These are phyloP conservation scores for Polietes domitor DNA, from an alignment of 2,888 invertebrate genomes.

Conservation along the genomic window DNA sequence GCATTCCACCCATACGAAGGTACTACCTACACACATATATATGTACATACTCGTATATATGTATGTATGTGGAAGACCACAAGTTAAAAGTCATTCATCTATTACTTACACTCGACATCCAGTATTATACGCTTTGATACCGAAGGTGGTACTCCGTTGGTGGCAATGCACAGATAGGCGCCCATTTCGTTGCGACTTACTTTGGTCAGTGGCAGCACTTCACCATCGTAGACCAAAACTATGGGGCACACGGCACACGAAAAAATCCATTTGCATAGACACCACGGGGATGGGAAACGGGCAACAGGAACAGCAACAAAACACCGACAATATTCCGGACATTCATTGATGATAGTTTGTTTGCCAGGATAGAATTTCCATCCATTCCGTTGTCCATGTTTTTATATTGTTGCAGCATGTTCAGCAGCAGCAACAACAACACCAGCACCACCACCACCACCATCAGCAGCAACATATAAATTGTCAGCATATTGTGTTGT, in stretches of 20 bases:
- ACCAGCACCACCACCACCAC: not conserved
- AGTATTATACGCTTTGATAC: constrained; percentile 95
- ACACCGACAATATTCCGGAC: constrained; percentile 47
- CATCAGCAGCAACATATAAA: constrained; percentile 39
- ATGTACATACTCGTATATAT: not conserved
- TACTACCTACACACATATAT: too few relatives aligned
- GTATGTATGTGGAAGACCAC: constrained; percentile 21
- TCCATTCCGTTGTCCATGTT: constrained; percentile 42
- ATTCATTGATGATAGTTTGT: constrained; percentile 52
- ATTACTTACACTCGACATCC: constrained; percentile 90
- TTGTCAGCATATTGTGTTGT: constrained; percentile 62
- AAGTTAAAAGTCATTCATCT: constrained; percentile 58
- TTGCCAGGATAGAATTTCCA: constrained; percentile 41
- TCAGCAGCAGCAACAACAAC: not conserved
- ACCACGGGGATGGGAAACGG: not conserved
- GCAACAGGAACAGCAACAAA: constrained; percentile 22
- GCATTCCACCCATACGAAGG: not conserved
- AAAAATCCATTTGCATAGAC: not conserved
- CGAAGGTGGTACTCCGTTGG: constrained; percentile 94
- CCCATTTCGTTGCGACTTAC: constrained; percentile 90
- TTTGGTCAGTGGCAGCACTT: constrained; percentile 91
- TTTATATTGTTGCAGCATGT: constrained; percentile 33
- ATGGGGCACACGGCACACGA: constrained; percentile 76
- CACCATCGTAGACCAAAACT: constrained; percentile 92
- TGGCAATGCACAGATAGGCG: constrained; percentile 81